Base-by-base conservation (phyloP, 1,140 invertebrate species). In the Agraylea sexmaculata region DNA sequence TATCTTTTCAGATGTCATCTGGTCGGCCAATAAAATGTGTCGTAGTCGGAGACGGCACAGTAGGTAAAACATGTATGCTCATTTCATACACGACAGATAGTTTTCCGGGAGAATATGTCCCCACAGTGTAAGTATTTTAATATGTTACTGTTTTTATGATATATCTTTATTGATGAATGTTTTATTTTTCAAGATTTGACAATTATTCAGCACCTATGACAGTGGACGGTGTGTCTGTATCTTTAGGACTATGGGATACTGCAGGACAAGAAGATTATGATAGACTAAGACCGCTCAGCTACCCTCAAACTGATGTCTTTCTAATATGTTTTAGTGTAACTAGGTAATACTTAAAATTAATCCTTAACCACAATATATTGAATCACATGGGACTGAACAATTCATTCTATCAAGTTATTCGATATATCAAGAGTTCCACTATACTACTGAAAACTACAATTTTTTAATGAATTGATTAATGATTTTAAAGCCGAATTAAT, bases 11-110 rank as follows among this genome's bases (percentile, higher is more conserved):
- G 70, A 79, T 77, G 75, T 77, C 71, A 61, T 88, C 86, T 52
- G 87, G 87, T 60, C 78, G 86, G 61, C 87, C 88, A 46, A 92
- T 97, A 60, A 97, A 97, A 66, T 96, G 92, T 78, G 93, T 95
- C 43, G 89, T 95, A 11, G 90, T 95, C 41, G 89, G 83, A 13
- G 83, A 86, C 60, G 66, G 66, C 44, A 95, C 91, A 21, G 92
- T 98, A 43, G 93, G 93, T 56, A 98, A 98, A 75, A 98, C 93
- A 23, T 97, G 93, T 67, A 95, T 96, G 90, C 73, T 98, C 53
- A 97, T 98, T 63, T 96, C 91, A 25, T 97, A 97, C 58, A 97
- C 93, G 19, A 98, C 93, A 50, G 92, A 97, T 60, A 94, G 89
- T 70, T 98, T 98, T 75, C 92, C 92, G 40, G 92, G 92, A 49